Evolutionary conservation across 2,113 vertebrate species (phyloP).

Genomic region (Passer montanus): DNA sequence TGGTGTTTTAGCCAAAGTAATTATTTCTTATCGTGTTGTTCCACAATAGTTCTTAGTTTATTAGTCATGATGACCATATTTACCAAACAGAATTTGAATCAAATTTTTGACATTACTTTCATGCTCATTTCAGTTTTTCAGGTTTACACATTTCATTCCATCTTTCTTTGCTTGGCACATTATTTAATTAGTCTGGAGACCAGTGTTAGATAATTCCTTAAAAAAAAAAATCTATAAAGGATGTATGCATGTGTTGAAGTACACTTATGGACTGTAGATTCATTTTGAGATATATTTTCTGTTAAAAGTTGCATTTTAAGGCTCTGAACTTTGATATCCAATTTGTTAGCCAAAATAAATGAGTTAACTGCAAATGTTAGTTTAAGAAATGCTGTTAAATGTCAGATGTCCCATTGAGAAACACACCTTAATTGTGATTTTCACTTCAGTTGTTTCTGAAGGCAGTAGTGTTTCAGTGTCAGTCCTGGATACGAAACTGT

Average conservation of each 20-base stretch:
- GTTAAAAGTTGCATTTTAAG: background rate
- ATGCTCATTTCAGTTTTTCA: constrained; percentile 34
- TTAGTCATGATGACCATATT: constrained; percentile 71
- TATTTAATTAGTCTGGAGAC: constrained; percentile 1
- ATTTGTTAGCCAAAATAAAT: constrained; percentile 24
- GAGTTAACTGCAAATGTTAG: background rate
- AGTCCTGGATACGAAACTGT: background rate
- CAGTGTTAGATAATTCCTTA: background rate
- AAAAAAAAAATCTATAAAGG: background rate
- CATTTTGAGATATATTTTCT: background rate
- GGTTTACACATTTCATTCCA: background rate
- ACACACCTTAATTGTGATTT: constrained; percentile 28
- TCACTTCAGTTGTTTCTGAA: constrained; percentile 25
- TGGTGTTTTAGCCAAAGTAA: constrained; percentile 85
- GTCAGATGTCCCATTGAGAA: background rate
- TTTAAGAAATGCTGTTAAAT: constrained; percentile 21
- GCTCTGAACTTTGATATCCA: background rate
- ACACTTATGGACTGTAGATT: background rate
- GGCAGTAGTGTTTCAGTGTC: constrained; percentile 10
- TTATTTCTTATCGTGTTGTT: constrained; percentile 85
- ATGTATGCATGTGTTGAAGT: background rate
- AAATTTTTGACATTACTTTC: constrained; percentile 47
- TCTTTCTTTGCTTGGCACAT: background rate
- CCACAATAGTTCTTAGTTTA: constrained; percentile 74
- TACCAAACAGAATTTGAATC: constrained; percentile 58